Percentiles rank a stretch among this genome's conserved stretches.
These are phyloP conservation scores for Marcusenius ussheri DNA, from an alignment of 2,113 vertebrate species.

Conservation along the genomic window DNA sequence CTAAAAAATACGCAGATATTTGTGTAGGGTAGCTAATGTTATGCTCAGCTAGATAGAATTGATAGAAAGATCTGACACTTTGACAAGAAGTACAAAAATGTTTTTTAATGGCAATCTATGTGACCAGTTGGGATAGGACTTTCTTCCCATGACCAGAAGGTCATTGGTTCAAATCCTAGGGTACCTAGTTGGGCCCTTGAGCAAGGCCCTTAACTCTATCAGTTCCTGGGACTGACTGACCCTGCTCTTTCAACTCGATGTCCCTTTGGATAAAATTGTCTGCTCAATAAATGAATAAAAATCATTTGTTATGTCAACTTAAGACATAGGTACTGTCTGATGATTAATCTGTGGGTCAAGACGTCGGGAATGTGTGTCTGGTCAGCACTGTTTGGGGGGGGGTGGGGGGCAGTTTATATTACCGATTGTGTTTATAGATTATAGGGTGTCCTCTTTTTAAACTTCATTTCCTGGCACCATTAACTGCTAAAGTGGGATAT, in stretches of 20 bases:
- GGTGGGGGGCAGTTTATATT: background rate
- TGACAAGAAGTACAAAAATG: background rate
- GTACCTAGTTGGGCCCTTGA: background rate
- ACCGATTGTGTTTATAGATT: background rate
- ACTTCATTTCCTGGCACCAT: conserved; percentile 18
- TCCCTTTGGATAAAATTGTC: background rate
- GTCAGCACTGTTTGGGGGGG: background rate
- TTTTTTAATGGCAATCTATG: background rate
- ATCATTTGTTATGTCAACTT: background rate
- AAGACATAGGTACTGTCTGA: background rate
- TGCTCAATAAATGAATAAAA: background rate
- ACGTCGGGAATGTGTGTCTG: background rate
- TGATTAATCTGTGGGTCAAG: background rate
- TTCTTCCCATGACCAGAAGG: background rate
- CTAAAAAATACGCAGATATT: background rate
- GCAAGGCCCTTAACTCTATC: background rate
- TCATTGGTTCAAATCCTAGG: background rate
- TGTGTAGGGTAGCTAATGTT: background rate
- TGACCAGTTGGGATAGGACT: background rate
- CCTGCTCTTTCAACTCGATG: background rate
- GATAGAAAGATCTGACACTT: background rate
- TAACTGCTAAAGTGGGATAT: conserved; percentile 20
- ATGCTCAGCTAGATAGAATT: background rate
- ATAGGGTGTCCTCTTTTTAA: conserved; percentile 17
- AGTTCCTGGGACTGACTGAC: background rate